Conservation (phyloP, 2,113 vertebrate species). For the Ctenodactylus gundi region DNA sequence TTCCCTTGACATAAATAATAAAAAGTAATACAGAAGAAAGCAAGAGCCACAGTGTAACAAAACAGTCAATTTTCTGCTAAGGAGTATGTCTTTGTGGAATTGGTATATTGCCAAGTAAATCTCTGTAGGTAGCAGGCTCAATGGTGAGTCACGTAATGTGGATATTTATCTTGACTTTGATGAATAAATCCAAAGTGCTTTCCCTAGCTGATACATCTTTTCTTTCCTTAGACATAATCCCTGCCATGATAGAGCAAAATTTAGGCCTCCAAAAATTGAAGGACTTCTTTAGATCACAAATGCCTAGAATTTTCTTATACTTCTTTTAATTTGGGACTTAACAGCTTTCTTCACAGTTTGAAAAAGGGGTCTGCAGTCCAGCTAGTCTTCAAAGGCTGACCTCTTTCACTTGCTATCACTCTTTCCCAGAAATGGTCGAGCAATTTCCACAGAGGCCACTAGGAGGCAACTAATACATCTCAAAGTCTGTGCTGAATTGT, state of each 20-base stretch:
- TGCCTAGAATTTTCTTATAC: not conserved
- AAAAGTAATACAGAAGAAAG: constrained; percentile 10
- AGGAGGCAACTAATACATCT: constrained; percentile 10
- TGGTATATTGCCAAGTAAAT: not conserved
- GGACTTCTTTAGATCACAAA: not conserved
- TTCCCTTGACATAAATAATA: constrained; percentile 41
- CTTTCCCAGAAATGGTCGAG: not conserved
- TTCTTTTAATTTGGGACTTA: not conserved
- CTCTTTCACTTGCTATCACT: not conserved
- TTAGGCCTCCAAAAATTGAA: not conserved
- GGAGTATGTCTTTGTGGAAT: not conserved
- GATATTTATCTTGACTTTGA: constrained; percentile 35
- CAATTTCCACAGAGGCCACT: not conserved
- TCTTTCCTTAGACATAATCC: not conserved
- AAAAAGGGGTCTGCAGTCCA: not conserved
- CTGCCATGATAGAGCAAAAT: not conserved
- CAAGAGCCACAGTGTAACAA: not conserved
- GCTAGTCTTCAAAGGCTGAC: not conserved
- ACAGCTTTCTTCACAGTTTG: not conserved
- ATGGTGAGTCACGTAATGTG: not conserved
- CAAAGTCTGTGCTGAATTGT: not conserved
- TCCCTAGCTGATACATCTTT: not conserved
- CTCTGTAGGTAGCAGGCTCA: not conserved
- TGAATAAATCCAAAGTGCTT: constrained; percentile 24
- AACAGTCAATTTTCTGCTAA: constrained; percentile 19